These are phyloP conservation scores for Dendronephthya gigantea DNA, from an alignment of 64 coral and sea anemone species.

Conservation along the genomic window DNA sequence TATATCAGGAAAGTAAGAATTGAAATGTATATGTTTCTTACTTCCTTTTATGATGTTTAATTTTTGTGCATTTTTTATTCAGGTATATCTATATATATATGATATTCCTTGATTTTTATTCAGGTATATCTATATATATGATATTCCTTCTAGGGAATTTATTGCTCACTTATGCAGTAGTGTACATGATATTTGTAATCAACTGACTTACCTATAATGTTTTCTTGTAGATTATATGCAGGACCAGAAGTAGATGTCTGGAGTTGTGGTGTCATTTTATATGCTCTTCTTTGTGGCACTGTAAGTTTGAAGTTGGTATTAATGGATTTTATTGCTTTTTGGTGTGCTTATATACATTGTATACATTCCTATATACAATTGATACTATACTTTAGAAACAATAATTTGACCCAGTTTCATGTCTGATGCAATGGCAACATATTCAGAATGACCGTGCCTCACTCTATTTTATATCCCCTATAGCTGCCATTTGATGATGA, in stretches of 20 bases:
- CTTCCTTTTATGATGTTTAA: too few relatives aligned
- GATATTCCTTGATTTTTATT: too few relatives aligned
- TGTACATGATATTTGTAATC: too few relatives aligned
- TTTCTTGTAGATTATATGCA: slow-evolving; percentile 61
- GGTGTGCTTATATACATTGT: too few relatives aligned
- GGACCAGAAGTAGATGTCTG: slow-evolving; percentile 95
- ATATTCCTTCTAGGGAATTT: too few relatives aligned
- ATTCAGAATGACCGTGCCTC: not conserved
- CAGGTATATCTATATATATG: too few relatives aligned
- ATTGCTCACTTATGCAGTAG: not conserved
- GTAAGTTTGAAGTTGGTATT: slow-evolving; percentile 34
- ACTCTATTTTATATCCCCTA: not conserved
- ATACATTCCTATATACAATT: too few relatives aligned
- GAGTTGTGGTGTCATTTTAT: slow-evolving; percentile 96
- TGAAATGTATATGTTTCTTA: not conserved
- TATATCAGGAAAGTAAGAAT: slow-evolving; percentile 97
- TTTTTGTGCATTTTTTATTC: too few relatives aligned
- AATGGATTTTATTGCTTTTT: not conserved
- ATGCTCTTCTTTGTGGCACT: slow-evolving; percentile 86
- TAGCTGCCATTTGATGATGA: slow-evolving; percentile 97
- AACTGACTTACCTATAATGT: not conserved
- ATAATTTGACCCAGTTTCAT: too few relatives aligned
- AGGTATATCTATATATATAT: too few relatives aligned
- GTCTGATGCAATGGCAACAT: not conserved
- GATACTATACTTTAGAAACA: not conserved